These are phyloP conservation scores for Brachyptera putata DNA, from an alignment of 2,888 invertebrate genomes.

Conservation along the genomic window DNA sequence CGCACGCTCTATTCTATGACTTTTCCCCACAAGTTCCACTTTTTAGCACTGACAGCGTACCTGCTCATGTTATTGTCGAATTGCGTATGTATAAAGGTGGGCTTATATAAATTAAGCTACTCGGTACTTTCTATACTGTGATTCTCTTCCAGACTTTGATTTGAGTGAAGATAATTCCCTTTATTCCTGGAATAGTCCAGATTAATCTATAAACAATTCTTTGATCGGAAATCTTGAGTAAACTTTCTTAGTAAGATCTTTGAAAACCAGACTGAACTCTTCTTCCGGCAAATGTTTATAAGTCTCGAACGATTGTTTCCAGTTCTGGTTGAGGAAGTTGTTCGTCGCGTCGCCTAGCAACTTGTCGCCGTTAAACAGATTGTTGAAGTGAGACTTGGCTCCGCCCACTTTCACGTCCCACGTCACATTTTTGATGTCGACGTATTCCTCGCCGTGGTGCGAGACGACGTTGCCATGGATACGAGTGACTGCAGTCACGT, in stretches of 20 bases:
- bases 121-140: too few relatives aligned
- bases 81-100: too few relatives aligned
- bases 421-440: slow-evolving; percentile 24
- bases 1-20: too few relatives aligned
- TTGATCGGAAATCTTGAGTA: slow-evolving; percentile 18
- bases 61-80: too few relatives aligned
- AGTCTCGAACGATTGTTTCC: slow-evolving; percentile 36
- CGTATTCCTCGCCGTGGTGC: slow-evolving; percentile 30
- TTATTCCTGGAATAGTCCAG: too few relatives aligned
- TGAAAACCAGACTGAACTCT: slow-evolving; percentile 27
- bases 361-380: slow-evolving; percentile 40
- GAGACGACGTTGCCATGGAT: slow-evolving; percentile 17
- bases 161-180: too few relatives aligned
- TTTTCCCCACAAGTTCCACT: too few relatives aligned
- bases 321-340: slow-evolving; percentile 38
- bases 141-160: too few relatives aligned
- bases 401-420: slow-evolving; percentile 26
- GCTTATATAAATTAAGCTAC: too few relatives aligned
- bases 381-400: slow-evolving; percentile 31
- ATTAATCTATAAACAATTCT: slow-evolving; percentile 25
- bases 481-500: slow-evolving; percentile 13
- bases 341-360: slow-evolving; percentile 37
- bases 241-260: slow-evolving; percentile 25
- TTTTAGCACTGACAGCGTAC: too few relatives aligned
- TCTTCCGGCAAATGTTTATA: slow-evolving; percentile 29